phyloP scores from a whole-genome alignment of 2,888 invertebrate genomes.

The Griposia aprilina region DNA sequence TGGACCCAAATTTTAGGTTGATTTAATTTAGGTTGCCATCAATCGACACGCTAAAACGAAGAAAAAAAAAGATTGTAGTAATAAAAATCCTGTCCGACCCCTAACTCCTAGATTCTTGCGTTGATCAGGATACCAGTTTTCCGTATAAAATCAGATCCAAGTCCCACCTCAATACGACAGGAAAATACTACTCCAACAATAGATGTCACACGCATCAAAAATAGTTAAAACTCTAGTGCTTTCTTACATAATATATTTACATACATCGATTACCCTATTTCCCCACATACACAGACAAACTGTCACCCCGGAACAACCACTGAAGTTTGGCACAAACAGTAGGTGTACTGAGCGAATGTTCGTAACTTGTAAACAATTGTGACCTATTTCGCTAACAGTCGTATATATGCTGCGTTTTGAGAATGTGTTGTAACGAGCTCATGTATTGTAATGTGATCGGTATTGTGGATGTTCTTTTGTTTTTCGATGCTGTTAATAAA shows the following conservation, averaged over 20 bases:
- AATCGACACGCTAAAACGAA: no score
- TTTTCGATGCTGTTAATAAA: background rate
- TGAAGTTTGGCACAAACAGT: constrained; percentile 55
- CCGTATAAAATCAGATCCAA: background rate
- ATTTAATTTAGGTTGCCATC: background rate
- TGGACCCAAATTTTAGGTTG: background rate
- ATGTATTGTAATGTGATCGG: constrained; percentile 37
- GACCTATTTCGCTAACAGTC: constrained; percentile 54
- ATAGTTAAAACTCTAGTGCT: constrained; percentile 16
- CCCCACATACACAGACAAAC: constrained; percentile 22
- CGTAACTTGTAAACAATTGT: constrained; percentile 59
- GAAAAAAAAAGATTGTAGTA: no score
- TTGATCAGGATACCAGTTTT: background rate
- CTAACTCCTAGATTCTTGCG: background rate
- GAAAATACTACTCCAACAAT: constrained; percentile 7
- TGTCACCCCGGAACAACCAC: constrained; percentile 48
- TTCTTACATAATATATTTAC: constrained; percentile 31
- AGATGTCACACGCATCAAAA: constrained; percentile 5
- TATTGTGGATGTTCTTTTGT: constrained; percentile 31
- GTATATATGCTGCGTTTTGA: constrained; percentile 32
- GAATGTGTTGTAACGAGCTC: constrained; percentile 40
- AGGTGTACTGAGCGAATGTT: constrained; percentile 13
- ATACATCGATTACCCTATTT: constrained; percentile 52
- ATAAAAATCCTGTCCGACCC: background rate
- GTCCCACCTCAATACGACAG: constrained; percentile 21